Percentiles rank a stretch among this genome's conserved stretches.
Evolutionary conservation across 2,797 vertebrate species (phyloP).

Genomic region (Pelochelys cantorii): DNA sequence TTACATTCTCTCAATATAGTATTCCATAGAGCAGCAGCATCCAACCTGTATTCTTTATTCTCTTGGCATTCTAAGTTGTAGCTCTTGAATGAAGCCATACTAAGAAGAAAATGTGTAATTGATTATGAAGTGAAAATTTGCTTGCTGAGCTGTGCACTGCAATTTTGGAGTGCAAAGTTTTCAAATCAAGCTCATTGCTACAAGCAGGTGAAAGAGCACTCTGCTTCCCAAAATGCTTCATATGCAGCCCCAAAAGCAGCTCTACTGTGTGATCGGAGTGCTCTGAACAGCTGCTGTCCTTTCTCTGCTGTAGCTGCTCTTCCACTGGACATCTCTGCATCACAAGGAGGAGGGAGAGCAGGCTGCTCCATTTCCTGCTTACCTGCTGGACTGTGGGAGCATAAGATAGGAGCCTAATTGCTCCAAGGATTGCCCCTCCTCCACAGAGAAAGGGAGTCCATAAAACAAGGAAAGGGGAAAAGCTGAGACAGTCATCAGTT

Average conservation of each 20-base stretch:
- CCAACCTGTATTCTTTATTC: neutral
- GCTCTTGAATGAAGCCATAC: neutral
- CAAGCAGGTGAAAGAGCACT: neutral
- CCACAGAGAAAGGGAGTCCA: neutral
- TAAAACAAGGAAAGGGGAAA: neutral
- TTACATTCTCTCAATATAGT: slow-evolving; percentile 50
- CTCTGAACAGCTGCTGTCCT: neutral
- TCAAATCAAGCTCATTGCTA: neutral
- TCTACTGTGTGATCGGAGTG: neutral
- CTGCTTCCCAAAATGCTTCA: neutral
- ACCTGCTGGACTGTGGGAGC: neutral
- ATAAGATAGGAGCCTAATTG: neutral
- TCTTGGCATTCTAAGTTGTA: neutral
- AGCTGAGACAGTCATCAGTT: neutral
- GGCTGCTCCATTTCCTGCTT: neutral
- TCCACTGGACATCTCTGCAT: neutral
- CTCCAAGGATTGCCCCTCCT: neutral
- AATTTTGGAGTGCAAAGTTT: slow-evolving; percentile 7
- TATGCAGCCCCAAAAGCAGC: neutral
- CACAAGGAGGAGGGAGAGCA: neutral
- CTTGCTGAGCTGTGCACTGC: neutral
- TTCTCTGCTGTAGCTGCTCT: neutral
- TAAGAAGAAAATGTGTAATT: neutral
- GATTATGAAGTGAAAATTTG: neutral
- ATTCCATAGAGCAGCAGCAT: neutral